Evolutionary conservation across 2,797 vertebrate species (phyloP), one percentile per base, ranked within the genome.

Genomic region (Acestrorhynchus altus): DNA sequence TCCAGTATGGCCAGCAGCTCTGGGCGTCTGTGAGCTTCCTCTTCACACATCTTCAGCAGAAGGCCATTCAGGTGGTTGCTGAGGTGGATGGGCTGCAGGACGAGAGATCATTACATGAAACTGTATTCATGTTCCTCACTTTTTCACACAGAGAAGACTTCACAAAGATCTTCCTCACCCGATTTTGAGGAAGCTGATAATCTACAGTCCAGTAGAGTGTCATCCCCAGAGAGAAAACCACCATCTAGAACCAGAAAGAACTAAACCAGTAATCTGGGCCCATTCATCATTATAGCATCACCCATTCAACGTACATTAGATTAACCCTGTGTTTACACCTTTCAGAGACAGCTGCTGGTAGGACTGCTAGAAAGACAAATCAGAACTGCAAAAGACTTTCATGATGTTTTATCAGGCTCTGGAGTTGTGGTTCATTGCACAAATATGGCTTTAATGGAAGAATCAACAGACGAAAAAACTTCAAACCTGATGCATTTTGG

Each of bases 151-250:
- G 9, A 22, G 54, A 57, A 6, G 10, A 26, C 22, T 2, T 15
- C 11, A 47, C 46, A 2, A 2, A 35, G 31, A 35, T 35, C 2
- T 35, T 35, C 31, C 31, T 35, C 31, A 35, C 31, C 96, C 97
- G 94, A 73, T 93, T 94, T 83, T 94, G 92, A 86, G 95, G 95
- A 89, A 98, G 90, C 7, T 90, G 94, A 86, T 95, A 96, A 72
- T 95, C 96, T 46, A 93, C 93, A 20, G 95, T 94, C 96, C 96
- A 98, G 72, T 96, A 98, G 52, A 98, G 92, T 9, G 95, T 98
- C 95, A 96, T 97, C 82, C 96, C 96, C 86, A 98, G 87, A 22
- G 96, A 97, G 85, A 95, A 98, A 39, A 96, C 90, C 31, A 94
- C 89, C 90, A 93, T 92, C 96, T 98, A 65, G 72, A 65, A 75